phyloP scores from a whole-genome alignment of 2,113 vertebrate species.

The Rhynchomys soricoides region DNA sequence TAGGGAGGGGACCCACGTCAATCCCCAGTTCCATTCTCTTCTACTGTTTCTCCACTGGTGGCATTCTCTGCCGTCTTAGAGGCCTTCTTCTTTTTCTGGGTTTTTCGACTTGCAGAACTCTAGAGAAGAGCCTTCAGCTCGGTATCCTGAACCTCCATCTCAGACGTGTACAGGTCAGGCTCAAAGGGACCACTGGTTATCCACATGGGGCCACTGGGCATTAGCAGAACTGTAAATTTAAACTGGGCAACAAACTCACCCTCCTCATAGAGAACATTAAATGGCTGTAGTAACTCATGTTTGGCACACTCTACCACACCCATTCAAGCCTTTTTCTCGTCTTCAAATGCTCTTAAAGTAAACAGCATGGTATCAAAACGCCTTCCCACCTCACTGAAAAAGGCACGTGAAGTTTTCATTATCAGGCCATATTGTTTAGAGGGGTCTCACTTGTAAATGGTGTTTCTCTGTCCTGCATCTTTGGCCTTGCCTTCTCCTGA shows the following conservation, averaged over 20 bases:
- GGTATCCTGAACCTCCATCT: constrained; percentile 95
- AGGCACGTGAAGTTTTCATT: constrained; percentile 98
- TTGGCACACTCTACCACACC: constrained; percentile 98
- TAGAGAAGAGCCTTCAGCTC: constrained; percentile 97
- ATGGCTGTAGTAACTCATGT: constrained; percentile 97
- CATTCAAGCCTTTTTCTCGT: constrained; percentile 96
- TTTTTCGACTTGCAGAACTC: constrained; percentile 97
- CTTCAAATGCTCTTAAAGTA: constrained; percentile 97
- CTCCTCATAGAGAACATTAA: constrained; percentile 97
- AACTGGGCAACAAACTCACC: constrained; percentile 98
- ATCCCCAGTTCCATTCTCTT: constrained; percentile 94
- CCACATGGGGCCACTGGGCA: constrained; percentile 97
- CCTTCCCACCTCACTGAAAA: constrained; percentile 98
- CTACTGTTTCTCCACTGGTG: constrained; percentile 91
- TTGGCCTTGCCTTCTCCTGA: constrained; percentile 98
- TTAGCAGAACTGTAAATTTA: constrained; percentile 99
- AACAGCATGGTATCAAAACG: constrained; percentile 98
- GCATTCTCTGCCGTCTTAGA: constrained; percentile 95
- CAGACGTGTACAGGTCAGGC: constrained; percentile 95
- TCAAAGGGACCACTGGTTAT: constrained; percentile 96
- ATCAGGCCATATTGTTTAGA: constrained; percentile 97
- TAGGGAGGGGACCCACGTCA: constrained; percentile 84
- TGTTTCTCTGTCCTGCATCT: constrained; percentile 97
- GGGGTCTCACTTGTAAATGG: constrained; percentile 97
- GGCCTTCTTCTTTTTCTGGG: constrained; percentile 99